Evolutionary conservation across 2,113 vertebrate species (phyloP).

Genomic region (Crotalus helleri): DNA sequence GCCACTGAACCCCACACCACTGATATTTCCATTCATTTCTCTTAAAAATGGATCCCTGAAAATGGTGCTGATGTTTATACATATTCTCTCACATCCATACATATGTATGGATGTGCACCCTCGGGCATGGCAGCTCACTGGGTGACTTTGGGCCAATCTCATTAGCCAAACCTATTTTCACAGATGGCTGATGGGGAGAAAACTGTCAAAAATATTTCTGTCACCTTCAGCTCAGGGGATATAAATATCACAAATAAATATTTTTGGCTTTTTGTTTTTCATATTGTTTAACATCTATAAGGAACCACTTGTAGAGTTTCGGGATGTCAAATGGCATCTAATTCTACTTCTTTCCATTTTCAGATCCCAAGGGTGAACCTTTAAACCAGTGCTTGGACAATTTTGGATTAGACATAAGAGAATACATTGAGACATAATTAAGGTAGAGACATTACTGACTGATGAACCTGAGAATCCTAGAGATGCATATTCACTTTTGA

Average conservation of each 20-base stretch:
- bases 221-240: neutral
- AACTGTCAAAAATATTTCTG: neutral
- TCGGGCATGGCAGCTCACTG: neutral
- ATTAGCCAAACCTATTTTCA: neutral
- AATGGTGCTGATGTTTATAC: neutral
- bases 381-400: neutral
- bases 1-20: neutral
- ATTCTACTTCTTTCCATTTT: neutral
- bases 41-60: neutral
- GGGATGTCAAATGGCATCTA: neutral
- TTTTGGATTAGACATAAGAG: neutral
- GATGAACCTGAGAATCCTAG: neutral
- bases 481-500: neutral
- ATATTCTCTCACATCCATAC: neutral
- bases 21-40: neutral
- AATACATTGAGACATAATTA: neutral
- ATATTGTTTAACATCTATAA: neutral
- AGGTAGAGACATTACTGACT: neutral
- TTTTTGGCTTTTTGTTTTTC: neutral
- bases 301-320: neutral
- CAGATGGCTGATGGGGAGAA: neutral
- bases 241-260: neutral
- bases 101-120: neutral
- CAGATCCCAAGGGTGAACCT: neutral
- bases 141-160: neutral